Base-by-base conservation (phyloP, 2,797 vertebrate genomes). In the Scolopax bukidnonensis region DNA sequence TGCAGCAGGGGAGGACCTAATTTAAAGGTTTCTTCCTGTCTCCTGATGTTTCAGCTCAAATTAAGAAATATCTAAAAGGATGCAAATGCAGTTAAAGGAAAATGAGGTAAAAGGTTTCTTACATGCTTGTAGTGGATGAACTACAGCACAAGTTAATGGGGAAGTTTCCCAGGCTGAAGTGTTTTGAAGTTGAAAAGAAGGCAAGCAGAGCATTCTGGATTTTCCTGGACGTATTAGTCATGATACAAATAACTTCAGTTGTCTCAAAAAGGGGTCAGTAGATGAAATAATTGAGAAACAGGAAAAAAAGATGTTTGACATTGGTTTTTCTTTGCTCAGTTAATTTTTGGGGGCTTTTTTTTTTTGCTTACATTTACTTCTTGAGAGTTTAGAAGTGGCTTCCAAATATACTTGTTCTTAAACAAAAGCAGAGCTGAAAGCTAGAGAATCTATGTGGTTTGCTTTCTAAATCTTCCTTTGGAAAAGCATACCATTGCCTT, bases 371-470 rank as follows among this genome's bases (percentile, higher is more conserved):
- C 40, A 20, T 80, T 89, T 87, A 51, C 10, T 60, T 40, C 68
- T 83, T 23, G 5, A 54, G 24, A 57, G 45, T 56, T 77, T 89
- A 67, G 70, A 87, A 65, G 30, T 11, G 6, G 5, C 48, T 83
- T 92, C 43, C 68, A 80, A 73, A 67, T 63, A 51, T 36, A 54
- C 18, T 61, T 73, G 11, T n/a, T 73, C 36, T 87, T 74, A 73
- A 95, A 81, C 51, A 92, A 78, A 92, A 92, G 24, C 63, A 38
- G 45, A 30, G 16, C 54, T 93, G 71, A 91, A 87, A 95, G 54
- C 43, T 43, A n/a, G 47, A 88, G 69, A 70, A 90, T 12, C 56
- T 74, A 2, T 63, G 41, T 1, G 2, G 20, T 83, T 94, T 91
- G 47, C 54, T 89, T 84, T 92, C 63, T 54, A 65, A 68, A 61